These are phyloP conservation scores for Probosciger aterrimus DNA, from an alignment of 2,113 vertebrate species.

Conservation along the genomic window DNA sequence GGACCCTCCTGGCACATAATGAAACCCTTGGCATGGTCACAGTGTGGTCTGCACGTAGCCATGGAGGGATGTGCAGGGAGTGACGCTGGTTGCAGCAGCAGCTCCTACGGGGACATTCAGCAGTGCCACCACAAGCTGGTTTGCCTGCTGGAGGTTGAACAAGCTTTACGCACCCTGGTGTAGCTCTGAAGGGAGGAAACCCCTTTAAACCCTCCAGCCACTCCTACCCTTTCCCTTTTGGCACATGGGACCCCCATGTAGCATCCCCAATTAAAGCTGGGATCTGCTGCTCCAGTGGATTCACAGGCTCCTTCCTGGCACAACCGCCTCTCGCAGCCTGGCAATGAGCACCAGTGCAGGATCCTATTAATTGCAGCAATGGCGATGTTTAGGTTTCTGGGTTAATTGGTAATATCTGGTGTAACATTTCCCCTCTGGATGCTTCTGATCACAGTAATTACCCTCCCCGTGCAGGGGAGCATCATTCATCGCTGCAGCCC, in stretches of 20 bases:
- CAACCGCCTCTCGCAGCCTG: not conserved
- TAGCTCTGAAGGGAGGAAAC: not conserved
- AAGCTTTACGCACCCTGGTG: rapidly evolving
- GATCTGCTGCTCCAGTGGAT: rapidly evolving
- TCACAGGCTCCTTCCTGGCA: not conserved
- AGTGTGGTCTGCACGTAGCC: not conserved
- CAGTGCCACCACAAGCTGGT: rapidly evolving
- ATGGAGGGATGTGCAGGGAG: rapidly evolving
- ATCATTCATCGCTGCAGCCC: not conserved
- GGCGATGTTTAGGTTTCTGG: not conserved
- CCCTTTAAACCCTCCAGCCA: rapidly evolving
- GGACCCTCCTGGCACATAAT: not conserved
- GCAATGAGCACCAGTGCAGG: not conserved
- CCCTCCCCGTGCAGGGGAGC: not conserved
- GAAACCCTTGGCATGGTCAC: rapidly evolving
- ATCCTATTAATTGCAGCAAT: constrained; percentile 4
- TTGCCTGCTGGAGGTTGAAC: not conserved
- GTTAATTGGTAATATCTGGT: constrained; percentile 37
- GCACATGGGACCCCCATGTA: rapidly evolving
- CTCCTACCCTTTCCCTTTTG: rapidly evolving
- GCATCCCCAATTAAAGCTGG: not conserved
- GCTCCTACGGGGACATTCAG: not conserved
- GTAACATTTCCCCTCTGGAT: not conserved
- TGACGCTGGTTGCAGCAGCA: not conserved
- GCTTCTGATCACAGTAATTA: not conserved